Conservation (phyloP, 2,113 vertebrate genomes). For the Nothoprocta perdicaria region DNA sequence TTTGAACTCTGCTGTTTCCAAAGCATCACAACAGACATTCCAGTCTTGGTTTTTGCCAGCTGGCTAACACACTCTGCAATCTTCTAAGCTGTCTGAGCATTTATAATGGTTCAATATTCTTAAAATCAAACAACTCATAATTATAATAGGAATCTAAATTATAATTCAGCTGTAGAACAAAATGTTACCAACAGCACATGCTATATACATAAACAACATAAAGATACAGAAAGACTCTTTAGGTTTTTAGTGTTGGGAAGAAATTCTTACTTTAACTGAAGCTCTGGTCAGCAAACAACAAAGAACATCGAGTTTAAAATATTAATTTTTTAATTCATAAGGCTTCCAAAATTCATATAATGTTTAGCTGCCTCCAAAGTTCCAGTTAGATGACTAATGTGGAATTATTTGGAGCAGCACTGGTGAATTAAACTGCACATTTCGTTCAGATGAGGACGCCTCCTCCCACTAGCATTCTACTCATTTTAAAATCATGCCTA, state of each 20-base stretch:
- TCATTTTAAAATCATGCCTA: background rate
- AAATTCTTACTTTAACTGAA: background rate
- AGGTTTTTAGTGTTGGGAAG: background rate
- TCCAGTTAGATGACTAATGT: background rate
- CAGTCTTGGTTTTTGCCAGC: conserved; percentile 1
- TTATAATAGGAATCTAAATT: background rate
- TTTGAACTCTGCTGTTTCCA: background rate
- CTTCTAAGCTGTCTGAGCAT: conserved; percentile 16
- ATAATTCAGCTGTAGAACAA: background rate
- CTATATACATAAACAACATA: no score
- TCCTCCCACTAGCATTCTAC: background rate
- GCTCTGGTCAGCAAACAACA: background rate
- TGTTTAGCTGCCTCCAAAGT: background rate
- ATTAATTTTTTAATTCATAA: background rate
- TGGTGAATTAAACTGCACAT: background rate
- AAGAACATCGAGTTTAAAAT: background rate
- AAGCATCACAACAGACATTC: background rate
- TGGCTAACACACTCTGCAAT: background rate
- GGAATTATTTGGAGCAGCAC: background rate
- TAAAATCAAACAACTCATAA: background rate
- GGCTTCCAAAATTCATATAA: background rate
- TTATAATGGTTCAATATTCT: conserved; percentile 29
- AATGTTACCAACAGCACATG: background rate
- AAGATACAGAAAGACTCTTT: background rate
- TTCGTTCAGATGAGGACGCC: background rate